A percentile compares a stretch with the other conserved stretches of the same genome.
phyloP scores from a whole-genome alignment of 2,888 invertebrate genomes.

The Athripsodes cinereus region DNA sequence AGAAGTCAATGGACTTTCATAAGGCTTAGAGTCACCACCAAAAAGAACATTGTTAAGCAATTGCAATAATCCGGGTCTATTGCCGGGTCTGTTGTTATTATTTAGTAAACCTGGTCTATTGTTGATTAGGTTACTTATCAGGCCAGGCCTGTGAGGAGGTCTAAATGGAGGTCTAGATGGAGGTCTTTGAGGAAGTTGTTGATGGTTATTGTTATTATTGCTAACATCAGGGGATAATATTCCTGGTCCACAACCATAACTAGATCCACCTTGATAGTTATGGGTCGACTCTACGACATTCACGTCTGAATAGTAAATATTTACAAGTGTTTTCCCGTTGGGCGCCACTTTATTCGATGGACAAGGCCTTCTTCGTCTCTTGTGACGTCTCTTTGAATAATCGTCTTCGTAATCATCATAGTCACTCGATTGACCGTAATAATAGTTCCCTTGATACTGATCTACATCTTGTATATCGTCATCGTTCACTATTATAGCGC shows the following conservation, averaged over 20 bases:
- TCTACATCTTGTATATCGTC: not conserved
- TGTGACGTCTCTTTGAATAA: conserved; percentile 8
- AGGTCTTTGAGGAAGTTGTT: too few relatives aligned
- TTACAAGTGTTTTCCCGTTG: conserved; percentile 13
- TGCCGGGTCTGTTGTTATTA: not conserved
- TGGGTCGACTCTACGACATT: not conserved
- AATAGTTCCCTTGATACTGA: not conserved
- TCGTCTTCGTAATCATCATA: conserved; percentile 4
- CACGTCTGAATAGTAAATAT: conserved; percentile 16
- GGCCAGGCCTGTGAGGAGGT: not conserved
- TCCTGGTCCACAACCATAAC: conserved; percentile 1
- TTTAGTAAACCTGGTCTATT: not conserved
- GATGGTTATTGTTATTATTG: not conserved
- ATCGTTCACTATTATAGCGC: not conserved
- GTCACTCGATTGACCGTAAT: not conserved
- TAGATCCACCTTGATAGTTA: conserved; percentile 7
- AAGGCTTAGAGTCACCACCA: not conserved
- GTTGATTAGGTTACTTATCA: too few relatives aligned
- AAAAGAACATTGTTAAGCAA: not conserved
- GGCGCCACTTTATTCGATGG: conserved; percentile 12
- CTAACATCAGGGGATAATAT: not conserved
- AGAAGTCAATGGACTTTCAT: not conserved
- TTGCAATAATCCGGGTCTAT: not conserved
- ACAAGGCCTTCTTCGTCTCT: conserved; percentile 11
- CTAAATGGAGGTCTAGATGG: not conserved